Evolutionary conservation across 2,113 vertebrate genomes (phyloP), one percentile per base, ranked within the genome.

Genomic region (Chaetorhynchus papuensis): DNA sequence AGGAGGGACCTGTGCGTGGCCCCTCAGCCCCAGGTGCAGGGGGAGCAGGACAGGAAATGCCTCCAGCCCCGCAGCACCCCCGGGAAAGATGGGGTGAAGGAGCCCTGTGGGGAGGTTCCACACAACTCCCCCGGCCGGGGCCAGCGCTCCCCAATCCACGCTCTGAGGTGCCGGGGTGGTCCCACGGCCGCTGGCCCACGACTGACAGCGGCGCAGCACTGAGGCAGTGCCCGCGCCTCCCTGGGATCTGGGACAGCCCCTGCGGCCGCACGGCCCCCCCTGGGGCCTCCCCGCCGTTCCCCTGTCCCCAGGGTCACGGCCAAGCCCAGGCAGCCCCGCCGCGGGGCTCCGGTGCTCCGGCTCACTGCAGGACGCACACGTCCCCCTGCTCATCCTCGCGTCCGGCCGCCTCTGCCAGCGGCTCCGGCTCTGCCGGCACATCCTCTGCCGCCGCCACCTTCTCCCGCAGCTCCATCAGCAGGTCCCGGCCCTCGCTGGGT

Each of bases 401-500:
- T 4, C 72, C 56, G 1, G 94, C 89, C 0, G 80, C 91, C 28
- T 94, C 90, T 0, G 78, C 89, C 52, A 37, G 87, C 1, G n/a
- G 56, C 60, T 41, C 87, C 1, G 27, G 72, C 54, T 10, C 92
- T 14, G 49, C 81, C 0, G 60, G 53, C 4, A 10, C 7, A 0
- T 94, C 95, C 53, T 92, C 75, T 0, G 35, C 60, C 0, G 86
- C 94, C 22, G 83, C 90, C 88, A 98, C 77, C 87, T 96, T 98
- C 96, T 98, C 98, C 72, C 98, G 98, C 71, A 99, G 97, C 94
- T 98, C 98, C 98, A 98, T 98, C 82, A 99, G 98, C 89, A 99
- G 97, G 93, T 99, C 99, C 13, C 98, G 98, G 53, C 98, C 99
- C 44, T 99, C 99, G 4, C 99, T 99, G 6, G 98, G 87, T 0